Conservation (phyloP, 2,888 invertebrate species). For the Aproaerema taeniolella region DNA sequence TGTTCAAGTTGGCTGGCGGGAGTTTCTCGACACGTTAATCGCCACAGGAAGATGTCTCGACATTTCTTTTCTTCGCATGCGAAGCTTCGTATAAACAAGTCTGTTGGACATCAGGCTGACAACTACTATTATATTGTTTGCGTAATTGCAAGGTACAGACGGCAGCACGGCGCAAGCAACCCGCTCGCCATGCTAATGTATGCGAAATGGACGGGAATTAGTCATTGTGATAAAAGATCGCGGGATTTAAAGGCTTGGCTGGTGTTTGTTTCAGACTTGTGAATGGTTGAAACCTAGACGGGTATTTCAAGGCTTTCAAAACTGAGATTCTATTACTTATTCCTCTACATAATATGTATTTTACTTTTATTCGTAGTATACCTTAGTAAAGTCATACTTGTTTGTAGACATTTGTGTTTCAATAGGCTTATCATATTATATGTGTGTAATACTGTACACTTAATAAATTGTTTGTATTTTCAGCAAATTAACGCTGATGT, state of each 20-base stretch:
- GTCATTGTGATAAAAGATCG: constrained; percentile 37
- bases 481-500: no score
- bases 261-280: neutral
- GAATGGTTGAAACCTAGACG: neutral
- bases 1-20: constrained; percentile 1
- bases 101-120: constrained; percentile 45
- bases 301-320: no score
- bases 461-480: no score
- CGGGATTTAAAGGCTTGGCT: constrained; percentile 6
- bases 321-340: no score
- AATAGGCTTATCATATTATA: no score
- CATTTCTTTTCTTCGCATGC: constrained; percentile 51
- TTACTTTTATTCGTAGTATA: no score
- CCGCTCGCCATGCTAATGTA: constrained; percentile 56
- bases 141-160: constrained; percentile 55
- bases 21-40: constrained; percentile 9
- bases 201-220: constrained; percentile 46
- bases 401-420: no score
- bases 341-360: no score
- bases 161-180: constrained; percentile 41
- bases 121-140: constrained; percentile 65
- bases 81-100: constrained; percentile 49
- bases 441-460: no score
- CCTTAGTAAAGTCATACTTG: no score
- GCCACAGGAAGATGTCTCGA: constrained; percentile 37